Evolutionary conservation across 2,113 vertebrate species (phyloP), one percentile per base, ranked within the genome.

Genomic region (Albula goreensis): DNA sequence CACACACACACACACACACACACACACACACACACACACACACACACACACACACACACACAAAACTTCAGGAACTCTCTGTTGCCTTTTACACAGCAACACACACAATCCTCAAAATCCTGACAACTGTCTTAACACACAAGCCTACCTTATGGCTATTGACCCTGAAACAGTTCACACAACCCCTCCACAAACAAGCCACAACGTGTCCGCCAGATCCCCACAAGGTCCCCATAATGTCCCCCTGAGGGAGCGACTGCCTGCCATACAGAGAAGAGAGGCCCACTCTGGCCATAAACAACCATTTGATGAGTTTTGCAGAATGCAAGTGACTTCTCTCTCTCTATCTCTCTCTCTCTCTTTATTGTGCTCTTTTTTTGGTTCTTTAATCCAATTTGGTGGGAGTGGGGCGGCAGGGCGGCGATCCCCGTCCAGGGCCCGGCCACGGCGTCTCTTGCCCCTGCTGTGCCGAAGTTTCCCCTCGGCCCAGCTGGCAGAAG

Each of bases 401-500:
- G 90, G 93, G 93, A 94, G 93, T 88, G 93, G 94, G 92, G 92
- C 93, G 93, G 91, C 88, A 90, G 94, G 84, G 92, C 92, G 94
- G 93, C 91, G 89, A 94, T 91, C 92, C 92, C 91, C 91, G 92
- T 90, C 1, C 12, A 89, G 92, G 93, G 93, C 94, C 93, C 92
- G 92, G 86, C 92, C 89, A 86, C 92, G 93, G 93, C 93, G 90
- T 92, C 93, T 95, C 94, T 92, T 95, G 95, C 95, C 95, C 96
- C 95, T 91, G 94, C 94, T 94, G 95, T 91, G 95, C 94, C 95
- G 94, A 95, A 93, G 95, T 94, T 95, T 94, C 95, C 92, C 96
- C 94, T 92, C 94, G 90, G 94, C 96, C 97, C 97, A 97, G 96
- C 97, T 98, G 97, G 97, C 97, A 96, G 96, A 95, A 96, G 96